These are phyloP conservation scores for Aurelia sp. DNA, from an alignment of 30 jellyfish, hydroid and myxozoan genomes.

Conservation along the genomic window DNA sequence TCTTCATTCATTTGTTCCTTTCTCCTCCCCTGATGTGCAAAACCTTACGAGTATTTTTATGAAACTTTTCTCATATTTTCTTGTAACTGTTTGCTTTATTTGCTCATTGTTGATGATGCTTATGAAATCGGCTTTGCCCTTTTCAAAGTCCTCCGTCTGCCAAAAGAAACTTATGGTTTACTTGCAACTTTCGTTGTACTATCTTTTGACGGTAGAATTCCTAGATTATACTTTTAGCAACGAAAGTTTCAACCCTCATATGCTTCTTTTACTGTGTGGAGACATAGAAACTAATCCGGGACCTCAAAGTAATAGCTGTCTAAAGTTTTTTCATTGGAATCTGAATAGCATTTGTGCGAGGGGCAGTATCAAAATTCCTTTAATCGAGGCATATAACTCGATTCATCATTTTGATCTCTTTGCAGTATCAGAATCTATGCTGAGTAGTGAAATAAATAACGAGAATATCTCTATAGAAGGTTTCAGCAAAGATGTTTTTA, in stretches of 20 bases:
- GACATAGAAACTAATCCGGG: conserved; percentile 18
- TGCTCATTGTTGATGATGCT: conserved; percentile 7
- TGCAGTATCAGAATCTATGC: conserved; percentile 21
- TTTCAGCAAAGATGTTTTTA: conserved; percentile 7
- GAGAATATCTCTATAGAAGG: conserved; percentile 5
- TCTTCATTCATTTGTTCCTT: conserved; percentile 2
- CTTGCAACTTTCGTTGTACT: conserved; percentile 25
- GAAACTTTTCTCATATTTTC: conserved; percentile 17
- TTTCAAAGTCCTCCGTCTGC: conserved; percentile 3
- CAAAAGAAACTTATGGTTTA: conserved; percentile 23
- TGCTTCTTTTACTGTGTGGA: conserved; percentile 14
- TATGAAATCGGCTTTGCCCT: conserved; percentile 5
- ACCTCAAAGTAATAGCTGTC: background rate
- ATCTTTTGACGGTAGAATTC: conserved; percentile 20
- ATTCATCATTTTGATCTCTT: conserved; percentile 11
- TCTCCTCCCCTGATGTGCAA: background rate
- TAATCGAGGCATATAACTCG: background rate
- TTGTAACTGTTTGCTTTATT: background rate
- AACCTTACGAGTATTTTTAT: conserved; percentile 2
- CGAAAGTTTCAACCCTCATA: conserved; percentile 27
- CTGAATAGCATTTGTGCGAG: conserved; percentile 27
- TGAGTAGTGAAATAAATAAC: background rate
- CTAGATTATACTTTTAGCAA: conserved; percentile 15
- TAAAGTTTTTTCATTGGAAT: background rate
- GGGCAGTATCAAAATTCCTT: conserved; percentile 3